Evolutionary conservation across 2,888 invertebrate species (phyloP).

Genomic region (Ephialtes manifestator): DNA sequence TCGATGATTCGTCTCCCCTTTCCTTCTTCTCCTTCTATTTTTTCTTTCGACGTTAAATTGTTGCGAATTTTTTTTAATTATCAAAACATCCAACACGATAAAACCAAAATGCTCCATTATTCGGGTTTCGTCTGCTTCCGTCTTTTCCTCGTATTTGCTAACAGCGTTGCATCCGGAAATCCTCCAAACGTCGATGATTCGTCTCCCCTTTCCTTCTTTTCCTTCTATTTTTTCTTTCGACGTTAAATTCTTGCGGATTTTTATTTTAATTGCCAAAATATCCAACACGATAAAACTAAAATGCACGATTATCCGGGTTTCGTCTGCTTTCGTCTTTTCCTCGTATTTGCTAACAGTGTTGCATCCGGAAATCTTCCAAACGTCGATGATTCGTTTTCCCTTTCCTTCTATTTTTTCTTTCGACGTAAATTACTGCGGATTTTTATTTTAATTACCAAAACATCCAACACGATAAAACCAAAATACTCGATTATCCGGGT

Average conservation of each 20-base stretch:
- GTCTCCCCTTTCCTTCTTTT: neutral
- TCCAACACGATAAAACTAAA: neutral
- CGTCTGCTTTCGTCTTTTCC: neutral
- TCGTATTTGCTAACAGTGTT: neutral
- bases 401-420: neutral
- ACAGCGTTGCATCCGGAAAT: neutral
- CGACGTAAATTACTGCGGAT: neutral
- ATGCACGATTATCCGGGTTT: neutral
- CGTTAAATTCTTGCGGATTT: neutral
- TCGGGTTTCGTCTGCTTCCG: neutral
- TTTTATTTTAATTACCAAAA: no score
- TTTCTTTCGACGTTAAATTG: neutral
- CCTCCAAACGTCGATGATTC: slow-evolving; percentile 7
- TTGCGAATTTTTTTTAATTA: neutral
- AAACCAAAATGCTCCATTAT: neutral
- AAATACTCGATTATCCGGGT: neutral
- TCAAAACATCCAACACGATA: neutral
- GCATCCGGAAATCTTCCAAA: slow-evolving; percentile 4
- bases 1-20: slow-evolving; percentile 4
- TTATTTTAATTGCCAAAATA: no score
- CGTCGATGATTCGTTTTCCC: neutral
- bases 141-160: neutral
- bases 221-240: neutral
- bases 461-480: no score
- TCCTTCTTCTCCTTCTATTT: slow-evolving; percentile 1